Evolutionary conservation across 2,888 invertebrate genomes (phyloP).

Genomic region (Lathronympha strigana): DNA sequence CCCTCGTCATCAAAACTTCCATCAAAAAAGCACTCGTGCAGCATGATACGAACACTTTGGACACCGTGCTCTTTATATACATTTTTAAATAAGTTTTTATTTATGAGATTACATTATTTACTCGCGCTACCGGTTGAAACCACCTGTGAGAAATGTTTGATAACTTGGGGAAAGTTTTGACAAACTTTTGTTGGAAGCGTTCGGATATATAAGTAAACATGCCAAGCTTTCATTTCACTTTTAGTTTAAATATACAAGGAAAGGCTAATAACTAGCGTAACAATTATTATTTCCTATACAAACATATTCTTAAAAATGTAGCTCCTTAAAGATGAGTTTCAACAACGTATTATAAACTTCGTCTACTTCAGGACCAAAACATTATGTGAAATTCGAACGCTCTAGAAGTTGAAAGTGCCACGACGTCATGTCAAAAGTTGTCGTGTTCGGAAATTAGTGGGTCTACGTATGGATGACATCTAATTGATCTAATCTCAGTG

Average conservation of each 20-base stretch:
- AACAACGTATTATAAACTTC: not conserved
- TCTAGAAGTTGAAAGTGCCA: not conserved
- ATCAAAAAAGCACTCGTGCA: conserved; percentile 73
- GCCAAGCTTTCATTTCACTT: not conserved
- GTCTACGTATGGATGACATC: too few species aligned
- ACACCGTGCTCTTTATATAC: conserved; percentile 55
- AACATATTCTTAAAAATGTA: not conserved
- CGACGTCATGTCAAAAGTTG: conserved; percentile 1
- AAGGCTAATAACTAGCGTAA: too few species aligned
- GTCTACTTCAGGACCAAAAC: not conserved
- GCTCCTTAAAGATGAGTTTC: not conserved
- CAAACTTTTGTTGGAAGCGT: not conserved
- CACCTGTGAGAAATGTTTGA: conserved; percentile 9
- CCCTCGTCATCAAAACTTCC: conserved; percentile 74
- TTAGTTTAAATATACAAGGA: too few species aligned
- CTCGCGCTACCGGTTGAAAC: not conserved
- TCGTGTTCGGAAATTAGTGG: conserved; percentile 19
- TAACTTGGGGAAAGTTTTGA: conserved; percentile 10
- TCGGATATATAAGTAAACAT: not conserved
- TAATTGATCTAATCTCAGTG: too few species aligned
- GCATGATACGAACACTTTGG: conserved; percentile 70
- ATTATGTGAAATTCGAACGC: not conserved
- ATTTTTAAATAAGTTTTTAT: conserved; percentile 49
- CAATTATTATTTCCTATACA: too few species aligned
- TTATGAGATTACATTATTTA: not conserved